These are phyloP conservation scores for Frieseomelitta varia DNA, from an alignment of 1,140 invertebrate genomes.

Conservation along the genomic window DNA sequence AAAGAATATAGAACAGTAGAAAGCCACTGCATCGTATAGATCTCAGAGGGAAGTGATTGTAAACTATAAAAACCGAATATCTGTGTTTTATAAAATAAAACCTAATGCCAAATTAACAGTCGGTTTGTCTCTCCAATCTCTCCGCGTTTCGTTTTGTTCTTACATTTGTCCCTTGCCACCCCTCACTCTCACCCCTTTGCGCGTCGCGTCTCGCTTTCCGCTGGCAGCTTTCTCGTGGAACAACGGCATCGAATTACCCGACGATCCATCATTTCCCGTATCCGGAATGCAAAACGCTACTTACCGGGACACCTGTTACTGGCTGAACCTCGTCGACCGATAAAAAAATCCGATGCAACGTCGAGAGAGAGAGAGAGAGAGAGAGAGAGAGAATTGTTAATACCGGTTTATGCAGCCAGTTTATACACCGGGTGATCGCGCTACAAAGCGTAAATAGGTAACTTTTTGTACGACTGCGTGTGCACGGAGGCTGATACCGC, in stretches of 20 bases:
- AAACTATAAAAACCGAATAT: too few species aligned
- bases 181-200: not conserved
- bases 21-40: too few species aligned
- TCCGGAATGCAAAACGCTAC: conserved; percentile 46
- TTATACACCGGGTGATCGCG: not conserved
- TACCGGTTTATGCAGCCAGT: not conserved
- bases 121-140: conserved; percentile 6
- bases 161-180: not conserved
- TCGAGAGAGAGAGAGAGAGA: not conserved
- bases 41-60: too few species aligned
- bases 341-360: conserved; percentile 27
- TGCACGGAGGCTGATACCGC: not conserved
- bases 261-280: conserved; percentile 41
- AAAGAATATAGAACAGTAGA: too few species aligned
- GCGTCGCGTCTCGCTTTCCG: not conserved
- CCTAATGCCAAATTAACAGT: too few species aligned
- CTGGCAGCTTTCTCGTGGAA: conserved; percentile 3
- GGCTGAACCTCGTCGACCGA: not conserved
- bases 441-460: not conserved
- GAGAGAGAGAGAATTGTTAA: not conserved
- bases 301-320: conserved; percentile 54
- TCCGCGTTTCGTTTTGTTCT: conserved; percentile 21
- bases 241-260: conserved; percentile 40
- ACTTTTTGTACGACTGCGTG: not conserved
- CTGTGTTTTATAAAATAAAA: too few species aligned